Percentiles rank a stretch among this genome's conserved stretches.
phyloP scores from a whole-genome alignment of 2,888 invertebrate species.

The Macaria liturata region DNA sequence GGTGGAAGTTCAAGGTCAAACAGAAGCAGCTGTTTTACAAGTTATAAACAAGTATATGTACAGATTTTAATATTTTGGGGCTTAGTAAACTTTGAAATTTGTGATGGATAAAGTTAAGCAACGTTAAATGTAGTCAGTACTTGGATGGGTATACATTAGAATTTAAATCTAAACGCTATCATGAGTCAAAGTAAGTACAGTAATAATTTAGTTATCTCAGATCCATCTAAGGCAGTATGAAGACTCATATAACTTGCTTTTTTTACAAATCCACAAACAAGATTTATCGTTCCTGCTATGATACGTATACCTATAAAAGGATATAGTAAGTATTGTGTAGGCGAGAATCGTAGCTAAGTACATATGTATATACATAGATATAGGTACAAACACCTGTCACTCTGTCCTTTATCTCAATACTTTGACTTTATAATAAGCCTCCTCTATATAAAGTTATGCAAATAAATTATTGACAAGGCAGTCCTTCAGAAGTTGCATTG shows the following conservation, averaged over 20 bases:
- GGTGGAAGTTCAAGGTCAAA: conserved; percentile 10
- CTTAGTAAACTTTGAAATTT: too few relatives aligned
- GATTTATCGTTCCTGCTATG: too few relatives aligned
- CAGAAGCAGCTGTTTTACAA: conserved; percentile 4
- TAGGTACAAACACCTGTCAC: conserved; percentile 28
- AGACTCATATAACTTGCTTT: too few relatives aligned
- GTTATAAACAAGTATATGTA: background rate
- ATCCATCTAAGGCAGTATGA: too few relatives aligned
- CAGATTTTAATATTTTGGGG: too few relatives aligned
- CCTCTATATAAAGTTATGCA: conserved; percentile 26
- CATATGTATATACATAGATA: background rate
- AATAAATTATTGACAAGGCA: conserved; percentile 20
- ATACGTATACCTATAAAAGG: conserved; percentile 8
- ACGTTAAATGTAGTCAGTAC: too few relatives aligned
- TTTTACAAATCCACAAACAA: too few relatives aligned
- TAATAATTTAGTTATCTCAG: too few relatives aligned
- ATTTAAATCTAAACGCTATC: too few relatives aligned
- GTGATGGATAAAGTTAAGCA: too few relatives aligned
- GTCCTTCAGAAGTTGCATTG: conserved; percentile 3
- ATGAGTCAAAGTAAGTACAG: too few relatives aligned
- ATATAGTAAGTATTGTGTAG: background rate
- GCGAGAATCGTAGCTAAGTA: background rate
- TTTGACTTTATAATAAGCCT: conserved; percentile 28
- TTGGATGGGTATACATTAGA: too few relatives aligned
- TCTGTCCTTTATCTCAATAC: conserved; percentile 26